Percentiles rank a stretch among this genome's conserved stretches.
These are phyloP conservation scores for Morpho achilles DNA, from an alignment of 2,888 invertebrate genomes.

Conservation along the genomic window DNA sequence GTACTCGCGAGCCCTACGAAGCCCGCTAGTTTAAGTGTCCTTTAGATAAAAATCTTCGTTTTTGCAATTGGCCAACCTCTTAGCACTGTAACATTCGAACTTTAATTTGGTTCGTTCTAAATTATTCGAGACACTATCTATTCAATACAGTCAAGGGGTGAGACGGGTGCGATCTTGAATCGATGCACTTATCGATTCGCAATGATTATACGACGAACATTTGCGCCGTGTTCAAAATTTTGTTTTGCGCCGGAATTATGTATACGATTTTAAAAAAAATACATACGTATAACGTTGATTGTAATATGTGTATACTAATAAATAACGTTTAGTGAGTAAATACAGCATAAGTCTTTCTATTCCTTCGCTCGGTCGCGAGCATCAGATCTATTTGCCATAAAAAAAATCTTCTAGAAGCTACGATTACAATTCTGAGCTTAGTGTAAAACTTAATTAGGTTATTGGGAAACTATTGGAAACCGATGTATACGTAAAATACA, in stretches of 20 bases:
- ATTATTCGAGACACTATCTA: slow-evolving; percentile 25
- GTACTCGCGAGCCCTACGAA: slow-evolving; percentile 42
- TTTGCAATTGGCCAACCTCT: slow-evolving; percentile 80
- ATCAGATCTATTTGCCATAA: slow-evolving; percentile 31
- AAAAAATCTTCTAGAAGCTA: slow-evolving; percentile 38
- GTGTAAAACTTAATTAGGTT: slow-evolving; percentile 66
- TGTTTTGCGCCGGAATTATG: slow-evolving; percentile 75
- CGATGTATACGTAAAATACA: slow-evolving; percentile 78
- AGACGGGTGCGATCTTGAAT: slow-evolving; percentile 57
- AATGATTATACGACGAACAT: slow-evolving; percentile 45
- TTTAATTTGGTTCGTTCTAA: slow-evolving; percentile 46
- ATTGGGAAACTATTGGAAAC: slow-evolving; percentile 69
- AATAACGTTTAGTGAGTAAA: slow-evolving; percentile 61
- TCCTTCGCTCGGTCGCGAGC: slow-evolving; percentile 26
- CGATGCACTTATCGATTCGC: slow-evolving; percentile 33
- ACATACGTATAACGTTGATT: slow-evolving; percentile 77
- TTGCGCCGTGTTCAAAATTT: slow-evolving; percentile 59
- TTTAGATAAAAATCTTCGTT: slow-evolving; percentile 78
- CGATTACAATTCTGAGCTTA: slow-evolving; percentile 63
- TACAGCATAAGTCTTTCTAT: slow-evolving; percentile 37
- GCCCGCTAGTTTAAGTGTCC: slow-evolving; percentile 63
- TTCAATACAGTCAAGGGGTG: slow-evolving; percentile 74
- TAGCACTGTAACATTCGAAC: slow-evolving; percentile 64
- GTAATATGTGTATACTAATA: slow-evolving; percentile 78
- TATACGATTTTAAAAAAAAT: slow-evolving; percentile 74